These are phyloP conservation scores for Drosophila leonis DNA, from an alignment of 2,888 invertebrate genomes.

Conservation along the genomic window DNA sequence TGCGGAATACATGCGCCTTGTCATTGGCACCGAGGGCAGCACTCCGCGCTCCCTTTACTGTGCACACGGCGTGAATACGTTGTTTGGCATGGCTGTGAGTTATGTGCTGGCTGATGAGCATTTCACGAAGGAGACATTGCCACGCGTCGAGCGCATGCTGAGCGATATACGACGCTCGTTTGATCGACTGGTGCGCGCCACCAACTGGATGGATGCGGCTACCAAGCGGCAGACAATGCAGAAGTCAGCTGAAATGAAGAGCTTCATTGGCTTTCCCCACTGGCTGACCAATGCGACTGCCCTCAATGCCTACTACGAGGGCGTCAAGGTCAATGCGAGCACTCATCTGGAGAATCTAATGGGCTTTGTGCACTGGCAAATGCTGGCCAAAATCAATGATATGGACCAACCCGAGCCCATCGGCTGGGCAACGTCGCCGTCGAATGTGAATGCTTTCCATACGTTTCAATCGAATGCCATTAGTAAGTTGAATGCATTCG, in stretches of 20 bases:
- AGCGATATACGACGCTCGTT: conserved; percentile 90
- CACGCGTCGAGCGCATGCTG: conserved; percentile 90
- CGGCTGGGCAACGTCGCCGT: conserved; percentile 91
- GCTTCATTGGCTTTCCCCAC: conserved; percentile 91
- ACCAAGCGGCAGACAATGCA: conserved; percentile 91
- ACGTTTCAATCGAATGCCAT: conserved; percentile 93
- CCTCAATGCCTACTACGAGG: conserved; percentile 89
- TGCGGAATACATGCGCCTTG: conserved; percentile 85
- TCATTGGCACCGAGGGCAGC: conserved; percentile 84
- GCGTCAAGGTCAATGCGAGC: conserved; percentile 87
- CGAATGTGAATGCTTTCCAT: conserved; percentile 93
- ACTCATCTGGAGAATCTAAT: conserved; percentile 90
- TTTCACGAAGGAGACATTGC: conserved; percentile 88
- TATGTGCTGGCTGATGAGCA: conserved; percentile 89
- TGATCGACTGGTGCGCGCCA: conserved; percentile 88
- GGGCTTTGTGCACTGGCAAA: conserved; percentile 87
- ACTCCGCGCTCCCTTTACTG: conserved; percentile 89
- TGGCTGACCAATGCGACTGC: conserved; percentile 90
- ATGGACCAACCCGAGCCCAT: conserved; percentile 87
- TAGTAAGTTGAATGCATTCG: conserved; percentile 86
- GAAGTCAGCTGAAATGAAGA: conserved; percentile 91
- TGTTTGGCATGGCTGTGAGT: conserved; percentile 92
- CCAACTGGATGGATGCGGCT: conserved; percentile 91
- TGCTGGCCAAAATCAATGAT: conserved; percentile 86
- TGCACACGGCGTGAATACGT: conserved; percentile 89